Base-by-base conservation (phyloP, 35 echinoderm and acorn worm genomes). In the Anneissia japonica region DNA sequence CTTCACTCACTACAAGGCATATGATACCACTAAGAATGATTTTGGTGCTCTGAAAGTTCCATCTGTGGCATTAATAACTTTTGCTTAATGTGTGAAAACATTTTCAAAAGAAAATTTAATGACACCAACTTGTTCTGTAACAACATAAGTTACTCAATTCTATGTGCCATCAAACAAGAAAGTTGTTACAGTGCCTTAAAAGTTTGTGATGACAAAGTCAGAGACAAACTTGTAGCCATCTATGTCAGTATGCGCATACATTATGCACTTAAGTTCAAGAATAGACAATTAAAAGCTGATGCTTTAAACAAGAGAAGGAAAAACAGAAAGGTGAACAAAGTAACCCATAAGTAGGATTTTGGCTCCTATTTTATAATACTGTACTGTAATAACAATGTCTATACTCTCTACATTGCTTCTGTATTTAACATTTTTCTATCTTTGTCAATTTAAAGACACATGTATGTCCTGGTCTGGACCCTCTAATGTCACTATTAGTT, bases 191-290 rank as follows among this genome's bases (percentile, higher is more conserved):
- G 84, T 79, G 77, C 83, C 51, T 31, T 89, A 34, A 85, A 32
- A 7, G 35, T 85, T n/a, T 85, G 88, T 74, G 38, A 72, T 77
- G 82, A 90, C 46, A 85, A 74, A 85, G 37, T 85, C 10, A 81
- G 36, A 35, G 73, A 72, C 36, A 74, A 55, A 77, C 75, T 85
- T 30, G 82, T 90, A 19, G 32, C 72, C 29, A 77, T 90, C 5
- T 90, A 79, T 78, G 82, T 90, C 5, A 85, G 46, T 90, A 80
- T 90, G 30, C 82, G 82, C 23, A 90, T 90, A 79, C 88, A 90
- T 0, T 85, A 90, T 90, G 82, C 34, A 34, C 82, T 85, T 29
- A 90, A 90, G 45, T 85, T 84, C 35, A 90, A 40, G 46, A 90
- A 90, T 75, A 85, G 40, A 38, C 28, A 90, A 39, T 32, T 84